Conservation (phyloP, 2,113 vertebrate species). For the Xiphophorus hellerii region DNA sequence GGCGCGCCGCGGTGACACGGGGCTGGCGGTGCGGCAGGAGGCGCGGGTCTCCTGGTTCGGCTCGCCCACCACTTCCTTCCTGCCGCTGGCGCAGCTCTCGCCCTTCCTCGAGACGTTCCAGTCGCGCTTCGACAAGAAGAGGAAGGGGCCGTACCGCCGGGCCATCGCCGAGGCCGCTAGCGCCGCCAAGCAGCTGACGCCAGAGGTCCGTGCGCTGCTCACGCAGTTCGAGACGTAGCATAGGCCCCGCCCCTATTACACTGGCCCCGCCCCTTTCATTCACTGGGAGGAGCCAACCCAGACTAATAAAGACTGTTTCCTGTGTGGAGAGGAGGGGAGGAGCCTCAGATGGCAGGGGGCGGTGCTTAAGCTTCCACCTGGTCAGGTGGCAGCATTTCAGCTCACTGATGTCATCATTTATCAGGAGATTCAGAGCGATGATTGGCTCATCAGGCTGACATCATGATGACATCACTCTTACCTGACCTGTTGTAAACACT, state of each 20-base stretch:
- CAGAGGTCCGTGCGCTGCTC: constrained; percentile 94
- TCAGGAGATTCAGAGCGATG: neutral
- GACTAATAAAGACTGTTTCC: constrained; percentile 8
- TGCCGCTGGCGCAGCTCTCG: constrained; percentile 91
- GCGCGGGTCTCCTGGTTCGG: constrained; percentile 97
- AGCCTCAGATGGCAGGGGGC: constrained; percentile 9
- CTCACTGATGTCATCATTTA: constrained; percentile 5
- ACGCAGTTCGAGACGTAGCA: constrained; percentile 94
- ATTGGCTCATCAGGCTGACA: constrained; percentile 5
- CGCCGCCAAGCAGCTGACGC: constrained; percentile 96
- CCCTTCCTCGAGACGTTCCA: constrained; percentile 99
- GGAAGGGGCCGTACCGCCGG: constrained; percentile 97
- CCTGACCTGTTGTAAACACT: constrained; percentile 23
- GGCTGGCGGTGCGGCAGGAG: constrained; percentile 92
- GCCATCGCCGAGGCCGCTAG: constrained; percentile 96
- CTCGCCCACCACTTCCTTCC: constrained; percentile 97
- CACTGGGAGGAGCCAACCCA: constrained; percentile 18
- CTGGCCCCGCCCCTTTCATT: neutral
- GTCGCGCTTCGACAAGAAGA: constrained; percentile 96
- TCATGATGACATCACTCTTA: constrained; percentile 14
- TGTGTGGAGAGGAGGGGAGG: constrained; percentile 7
- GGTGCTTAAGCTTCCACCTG: neutral
- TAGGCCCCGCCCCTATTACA: constrained; percentile 33
- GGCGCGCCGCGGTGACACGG: constrained; percentile 89
- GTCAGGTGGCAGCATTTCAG: constrained; percentile 17